These are phyloP conservation scores for Lagenorhynchus albirostris DNA, from an alignment of 2,113 vertebrate genomes.

Conservation along the genomic window DNA sequence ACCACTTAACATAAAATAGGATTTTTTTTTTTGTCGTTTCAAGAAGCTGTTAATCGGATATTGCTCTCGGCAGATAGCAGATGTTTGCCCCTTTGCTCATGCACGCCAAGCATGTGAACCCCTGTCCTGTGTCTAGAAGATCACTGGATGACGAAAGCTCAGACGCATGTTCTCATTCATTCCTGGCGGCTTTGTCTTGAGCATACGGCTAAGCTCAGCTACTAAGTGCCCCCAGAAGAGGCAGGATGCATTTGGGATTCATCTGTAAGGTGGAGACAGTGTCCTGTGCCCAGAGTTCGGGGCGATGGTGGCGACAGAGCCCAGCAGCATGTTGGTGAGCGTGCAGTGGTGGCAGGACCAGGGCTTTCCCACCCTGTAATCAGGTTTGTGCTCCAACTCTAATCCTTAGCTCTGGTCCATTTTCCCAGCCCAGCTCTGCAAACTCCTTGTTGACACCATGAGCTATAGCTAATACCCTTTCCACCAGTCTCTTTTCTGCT, in stretches of 20 bases:
- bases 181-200: neutral
- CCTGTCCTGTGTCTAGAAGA: neutral
- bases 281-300: fast-evolving
- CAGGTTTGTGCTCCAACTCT: fast-evolving
- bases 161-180: fast-evolving
- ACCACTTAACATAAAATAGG: neutral
- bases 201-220: neutral
- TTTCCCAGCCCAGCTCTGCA: neutral
- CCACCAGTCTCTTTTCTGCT: neutral
- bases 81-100: neutral
- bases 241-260: fast-evolving
- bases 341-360: fast-evolving
- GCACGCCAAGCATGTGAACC: fast-evolving
- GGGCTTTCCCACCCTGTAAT: fast-evolving
- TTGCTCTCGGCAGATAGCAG: fast-evolving
- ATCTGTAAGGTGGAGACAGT: neutral
- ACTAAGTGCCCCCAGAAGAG: neutral
- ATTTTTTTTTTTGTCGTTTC: neutral
- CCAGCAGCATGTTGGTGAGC: fast-evolving
- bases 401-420: fast-evolving
- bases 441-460: fast-evolving
- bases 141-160: neutral
- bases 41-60: neutral
- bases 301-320: neutral
- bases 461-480: neutral